phyloP scores from a whole-genome alignment of 2,797 vertebrate species.

The Gymnopithys bicolor region DNA sequence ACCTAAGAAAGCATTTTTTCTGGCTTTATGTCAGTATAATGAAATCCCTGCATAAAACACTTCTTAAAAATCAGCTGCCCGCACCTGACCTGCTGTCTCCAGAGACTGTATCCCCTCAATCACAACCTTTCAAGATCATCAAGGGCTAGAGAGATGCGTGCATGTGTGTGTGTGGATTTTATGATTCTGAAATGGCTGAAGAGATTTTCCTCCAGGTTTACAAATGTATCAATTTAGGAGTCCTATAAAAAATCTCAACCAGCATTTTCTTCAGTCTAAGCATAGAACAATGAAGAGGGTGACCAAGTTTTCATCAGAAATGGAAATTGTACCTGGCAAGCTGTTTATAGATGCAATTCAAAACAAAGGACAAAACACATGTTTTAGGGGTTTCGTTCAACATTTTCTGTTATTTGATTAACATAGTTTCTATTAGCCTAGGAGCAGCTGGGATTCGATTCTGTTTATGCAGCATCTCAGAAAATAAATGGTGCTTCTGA shows the following conservation, averaged over 20 bases:
- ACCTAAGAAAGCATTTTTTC: not conserved
- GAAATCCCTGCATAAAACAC: constrained; percentile 26
- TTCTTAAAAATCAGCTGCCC: constrained; percentile 18
- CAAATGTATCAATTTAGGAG: not conserved
- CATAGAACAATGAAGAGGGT: not conserved
- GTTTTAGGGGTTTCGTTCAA: not conserved
- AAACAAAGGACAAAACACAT: not conserved
- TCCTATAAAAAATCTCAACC: not conserved
- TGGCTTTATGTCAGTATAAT: not conserved
- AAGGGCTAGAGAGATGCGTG: not conserved
- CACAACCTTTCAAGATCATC: not conserved
- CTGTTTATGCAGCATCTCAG: not conserved
- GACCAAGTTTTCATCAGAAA: not conserved
- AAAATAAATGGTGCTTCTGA: constrained; percentile 4
- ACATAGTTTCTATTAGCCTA: not conserved
- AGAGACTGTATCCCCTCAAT: not conserved
- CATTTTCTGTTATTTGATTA: constrained; percentile 18
- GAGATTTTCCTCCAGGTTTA: not conserved
- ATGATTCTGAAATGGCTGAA: not conserved
- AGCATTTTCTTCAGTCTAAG: not conserved
- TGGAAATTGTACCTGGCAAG: not conserved
- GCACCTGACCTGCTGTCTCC: not conserved
- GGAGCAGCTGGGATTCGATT: not conserved
- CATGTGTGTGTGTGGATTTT: not conserved
- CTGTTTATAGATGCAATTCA: not conserved